Evolutionary conservation across 2,113 vertebrate species (phyloP), one percentile per base, ranked within the genome.

Genomic region (Trogon melanurus): DNA sequence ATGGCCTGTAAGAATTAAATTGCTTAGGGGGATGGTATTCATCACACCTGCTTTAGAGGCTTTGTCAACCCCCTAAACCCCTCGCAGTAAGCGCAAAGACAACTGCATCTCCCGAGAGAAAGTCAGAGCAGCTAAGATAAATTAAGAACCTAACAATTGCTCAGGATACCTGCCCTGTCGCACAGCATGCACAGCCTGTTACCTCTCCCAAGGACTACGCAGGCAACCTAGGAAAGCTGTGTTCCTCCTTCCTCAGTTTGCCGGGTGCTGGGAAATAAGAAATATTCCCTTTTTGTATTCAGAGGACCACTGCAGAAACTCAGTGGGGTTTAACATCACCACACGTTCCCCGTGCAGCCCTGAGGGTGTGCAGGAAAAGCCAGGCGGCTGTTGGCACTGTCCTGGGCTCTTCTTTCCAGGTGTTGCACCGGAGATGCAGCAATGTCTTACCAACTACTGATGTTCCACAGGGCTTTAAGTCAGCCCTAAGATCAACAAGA

Each of bases 31-130:
- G 61, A 44, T 78, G 54, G 65, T 80, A 90, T 80, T 91, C 76
- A 80, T 67, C 65, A 74, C 88, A 88, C 69, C 80, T 78, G 80
- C 80, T 96, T 94, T 74, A 66, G 80, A 91, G 84, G 69, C 87
- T 89, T 67, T 62, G 70, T 47, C 65, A 87, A 32, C 3, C 22
- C 73, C 69, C 61, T 45, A 85, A 91, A 50, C 15, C 27, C 15
- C 34, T 92, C 57, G n/a, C 23, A 58, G 69, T 41, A 54, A 92
- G 73, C 1, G 5, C 78, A 94, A 80, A 89, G 83, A 80, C 0
- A 5, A 74, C 6, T 36, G 21, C 19, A 62, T 81, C 69, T 84
- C 76, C 65, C 81, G 69, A 89, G 78, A 73, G 41, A 83, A 13
- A 78, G 16, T 48, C 34, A 71, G 53, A 65, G 11, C 30, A 81